These are phyloP conservation scores for Pelobates cultripes DNA, from an alignment of 2,797 vertebrate genomes.

Conservation along the genomic window DNA sequence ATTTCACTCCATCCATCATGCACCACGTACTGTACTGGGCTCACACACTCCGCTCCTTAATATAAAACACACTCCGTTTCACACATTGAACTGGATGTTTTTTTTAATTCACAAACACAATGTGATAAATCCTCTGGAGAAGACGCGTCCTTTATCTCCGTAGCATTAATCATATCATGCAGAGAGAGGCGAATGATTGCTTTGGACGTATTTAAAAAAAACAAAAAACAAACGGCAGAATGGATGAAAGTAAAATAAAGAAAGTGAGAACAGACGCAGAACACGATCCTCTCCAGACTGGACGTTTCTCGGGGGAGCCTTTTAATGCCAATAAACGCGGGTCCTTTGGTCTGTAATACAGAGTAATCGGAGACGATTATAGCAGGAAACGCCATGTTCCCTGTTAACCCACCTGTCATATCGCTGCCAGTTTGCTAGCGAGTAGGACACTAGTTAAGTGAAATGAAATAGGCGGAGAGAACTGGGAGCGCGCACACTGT, in stretches of 20 bases:
- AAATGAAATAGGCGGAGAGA: neutral
- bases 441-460: neutral
- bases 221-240: neutral
- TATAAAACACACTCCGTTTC: slow-evolving; percentile 4
- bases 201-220: slow-evolving; percentile 12
- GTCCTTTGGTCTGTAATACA: slow-evolving; percentile 12
- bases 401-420: slow-evolving; percentile 25
- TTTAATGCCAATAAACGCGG: slow-evolving; percentile 22
- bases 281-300: slow-evolving; percentile 18
- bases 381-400: slow-evolving; percentile 16
- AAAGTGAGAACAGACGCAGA: slow-evolving; percentile 48
- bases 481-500: neutral
- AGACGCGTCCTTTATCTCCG: slow-evolving; percentile 15
- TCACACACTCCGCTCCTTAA: neutral
- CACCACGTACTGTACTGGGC: neutral
- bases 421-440: neutral
- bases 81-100: neutral
- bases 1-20: neutral
- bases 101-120: slow-evolving; percentile 6
- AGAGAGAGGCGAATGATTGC: neutral
- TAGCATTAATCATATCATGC: slow-evolving; percentile 21
- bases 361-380: slow-evolving; percentile 13
- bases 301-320: neutral
- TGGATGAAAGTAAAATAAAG: slow-evolving; percentile 4
- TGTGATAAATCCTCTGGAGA: slow-evolving; percentile 17